Evolutionary conservation across 2,888 invertebrate genomes (phyloP).

Genomic region (Argyra leucocephala): DNA sequence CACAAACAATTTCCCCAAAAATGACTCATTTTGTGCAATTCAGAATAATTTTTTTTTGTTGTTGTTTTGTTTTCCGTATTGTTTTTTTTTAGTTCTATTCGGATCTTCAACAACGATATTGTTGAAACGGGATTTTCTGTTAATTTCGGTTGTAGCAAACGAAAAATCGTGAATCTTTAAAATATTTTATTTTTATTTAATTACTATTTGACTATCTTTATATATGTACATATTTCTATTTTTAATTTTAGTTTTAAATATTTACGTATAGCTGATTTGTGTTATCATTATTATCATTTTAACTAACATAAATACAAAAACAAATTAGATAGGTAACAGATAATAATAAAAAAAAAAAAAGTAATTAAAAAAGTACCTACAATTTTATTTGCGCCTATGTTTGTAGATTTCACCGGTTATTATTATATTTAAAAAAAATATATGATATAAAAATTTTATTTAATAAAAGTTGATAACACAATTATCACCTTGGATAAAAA

Average conservation of each 20-base stretch:
- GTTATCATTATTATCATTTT: background rate
- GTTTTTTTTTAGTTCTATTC: background rate
- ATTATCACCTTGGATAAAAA: too few species aligned
- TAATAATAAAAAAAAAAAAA: too few species aligned
- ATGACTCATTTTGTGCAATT: constrained; percentile 1
- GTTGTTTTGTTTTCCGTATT: background rate
- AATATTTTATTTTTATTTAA: background rate
- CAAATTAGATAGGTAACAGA: background rate
- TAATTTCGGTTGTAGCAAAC: background rate
- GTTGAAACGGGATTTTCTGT: background rate
- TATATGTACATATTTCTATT: too few species aligned
- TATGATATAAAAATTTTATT: too few species aligned
- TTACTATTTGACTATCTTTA: background rate
- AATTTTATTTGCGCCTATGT: too few species aligned
- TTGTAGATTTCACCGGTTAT: too few species aligned
- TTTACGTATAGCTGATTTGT: background rate
- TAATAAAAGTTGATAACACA: too few species aligned
- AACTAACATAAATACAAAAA: background rate
- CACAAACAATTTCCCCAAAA: background rate
- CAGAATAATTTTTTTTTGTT: background rate
- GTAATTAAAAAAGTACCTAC: too few species aligned
- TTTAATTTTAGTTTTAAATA: background rate
- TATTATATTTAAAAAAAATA: too few species aligned
- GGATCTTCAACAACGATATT: background rate
- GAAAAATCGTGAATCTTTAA: too few species aligned